Evolutionary conservation across 1,140 invertebrate species (phyloP), one percentile per base, ranked within the genome.

Genomic region (Aradophagus sp.): DNA sequence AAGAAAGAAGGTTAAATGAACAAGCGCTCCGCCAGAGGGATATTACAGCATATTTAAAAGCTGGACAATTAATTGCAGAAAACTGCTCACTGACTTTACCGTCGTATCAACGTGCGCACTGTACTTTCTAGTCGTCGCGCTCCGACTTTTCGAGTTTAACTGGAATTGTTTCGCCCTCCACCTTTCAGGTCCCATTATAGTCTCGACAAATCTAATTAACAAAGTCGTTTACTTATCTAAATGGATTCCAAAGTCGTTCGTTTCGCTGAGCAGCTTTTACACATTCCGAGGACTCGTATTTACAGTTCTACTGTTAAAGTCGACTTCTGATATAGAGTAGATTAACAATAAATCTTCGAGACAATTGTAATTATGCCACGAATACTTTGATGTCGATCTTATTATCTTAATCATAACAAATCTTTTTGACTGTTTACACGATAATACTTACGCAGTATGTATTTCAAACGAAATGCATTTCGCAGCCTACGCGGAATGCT

Each of bases 141-240:
- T 72, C 53, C 75, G 67, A 73, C 75, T 73, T 77, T 77, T 75
- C 73, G 58, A 77, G 75, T 73, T 74, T 69, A 69, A 68, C 68
- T 58, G 48, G 73, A 71, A 77, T 79, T 79, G 77, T 79, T 79
- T 77, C 75, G 68, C 74, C 73, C 69, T 76, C 73, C 71, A 72
- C 62, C 71, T 73, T 74, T 67, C 73, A 48, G 53, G 39, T 70
- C 53, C 69, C 71, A 76, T 74, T 77, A 76, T 78, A 77, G 73
- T 78, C 74, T 77, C 76, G 77, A 78, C 75, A 80, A 79, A 82
- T 80, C 80, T 80, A 80, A 82, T 82, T 80, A 82, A 78, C 79
- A 79, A 80, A 80, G 77, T 82, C 80, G 78, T 82, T 82, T 80
- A 81, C 77, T 82, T 80, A 82, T 82, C 80, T 80, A 79, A 82